Percentiles rank a stretch among this genome's conserved stretches.
phyloP scores from a whole-genome alignment of 1,140 invertebrate genomes.

The Pogonus chalceus region DNA sequence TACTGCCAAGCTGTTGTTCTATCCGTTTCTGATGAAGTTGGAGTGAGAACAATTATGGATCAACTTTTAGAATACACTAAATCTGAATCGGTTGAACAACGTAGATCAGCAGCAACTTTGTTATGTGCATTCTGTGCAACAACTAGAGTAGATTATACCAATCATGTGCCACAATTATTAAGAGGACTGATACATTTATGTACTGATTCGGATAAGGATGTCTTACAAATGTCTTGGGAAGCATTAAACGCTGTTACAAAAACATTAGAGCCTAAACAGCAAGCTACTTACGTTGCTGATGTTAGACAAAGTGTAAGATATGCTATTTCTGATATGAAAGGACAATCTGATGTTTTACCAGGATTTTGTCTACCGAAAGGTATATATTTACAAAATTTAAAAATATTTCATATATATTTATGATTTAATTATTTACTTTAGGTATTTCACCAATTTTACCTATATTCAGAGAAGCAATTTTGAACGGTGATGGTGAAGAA shows the following conservation, averaged over 20 bases:
- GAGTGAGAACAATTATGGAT: constrained; percentile 81
- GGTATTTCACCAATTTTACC: constrained; percentile 89
- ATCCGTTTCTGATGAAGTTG: constrained; percentile 78
- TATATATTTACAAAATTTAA: constrained; percentile 8
- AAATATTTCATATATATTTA: background rate
- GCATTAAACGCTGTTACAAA: constrained; percentile 85
- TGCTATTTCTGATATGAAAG: constrained; percentile 78
- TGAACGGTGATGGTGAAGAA: constrained; percentile 87
- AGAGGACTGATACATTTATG: constrained; percentile 80
- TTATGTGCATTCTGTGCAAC: constrained; percentile 83
- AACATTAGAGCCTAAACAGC: constrained; percentile 70
- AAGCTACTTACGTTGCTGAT: constrained; percentile 75
- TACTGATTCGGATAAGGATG: constrained; percentile 66
- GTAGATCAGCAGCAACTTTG: constrained; percentile 74
- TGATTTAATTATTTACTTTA: constrained; percentile 30
- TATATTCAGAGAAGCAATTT: constrained; percentile 90
- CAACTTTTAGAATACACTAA: constrained; percentile 75
- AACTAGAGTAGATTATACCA: constrained; percentile 73
- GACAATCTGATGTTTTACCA: constrained; percentile 56
- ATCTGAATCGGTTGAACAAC: constrained; percentile 46
- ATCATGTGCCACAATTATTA: constrained; percentile 80
- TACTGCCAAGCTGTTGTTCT: constrained; percentile 90
- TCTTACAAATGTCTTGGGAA: constrained; percentile 80
- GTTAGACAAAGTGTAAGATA: constrained; percentile 84
- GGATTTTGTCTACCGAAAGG: constrained; percentile 90